These are phyloP conservation scores for Hydrozoanthus tunicans DNA, from an alignment of 64 coral and sea anemone species.

Conservation along the genomic window DNA sequence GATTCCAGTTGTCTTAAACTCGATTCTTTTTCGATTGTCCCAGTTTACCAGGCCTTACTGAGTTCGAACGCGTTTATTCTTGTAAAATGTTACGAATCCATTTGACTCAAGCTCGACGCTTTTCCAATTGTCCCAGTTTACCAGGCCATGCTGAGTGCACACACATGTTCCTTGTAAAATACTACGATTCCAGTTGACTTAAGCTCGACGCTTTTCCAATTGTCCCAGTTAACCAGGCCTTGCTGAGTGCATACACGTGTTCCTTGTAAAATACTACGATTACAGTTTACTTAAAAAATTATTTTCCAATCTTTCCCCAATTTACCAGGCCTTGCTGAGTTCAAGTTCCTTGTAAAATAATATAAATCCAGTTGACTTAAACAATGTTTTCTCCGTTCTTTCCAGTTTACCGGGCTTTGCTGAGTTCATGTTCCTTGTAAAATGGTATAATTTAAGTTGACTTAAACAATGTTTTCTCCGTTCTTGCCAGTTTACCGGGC, in stretches of 20 bases:
- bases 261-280: conserved; percentile 14
- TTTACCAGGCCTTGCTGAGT: not conserved
- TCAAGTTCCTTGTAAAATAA: not conserved
- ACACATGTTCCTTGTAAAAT: not conserved
- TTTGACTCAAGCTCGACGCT: not conserved
- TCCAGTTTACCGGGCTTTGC: conserved; percentile 39
- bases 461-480: not conserved
- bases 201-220: not conserved
- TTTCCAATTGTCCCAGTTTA: not conserved
- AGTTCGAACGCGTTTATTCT: not conserved
- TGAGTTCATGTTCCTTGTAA: not conserved
- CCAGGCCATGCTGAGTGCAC: conserved; percentile 3
- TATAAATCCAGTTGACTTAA: not conserved
- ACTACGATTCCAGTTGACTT: not conserved
- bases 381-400: not conserved
- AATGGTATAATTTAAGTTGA: not conserved
- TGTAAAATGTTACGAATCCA: not conserved
- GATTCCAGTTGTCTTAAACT: not conserved
- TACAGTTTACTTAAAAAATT: not conserved
- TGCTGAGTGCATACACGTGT: conserved; percentile 32
- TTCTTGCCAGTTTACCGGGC: conserved; percentile 8
- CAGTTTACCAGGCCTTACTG: not conserved
- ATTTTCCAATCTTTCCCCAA: no score
- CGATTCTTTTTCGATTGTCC: not conserved
- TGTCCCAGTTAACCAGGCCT: conserved; percentile 19